These are phyloP conservation scores for Triplophysa tibetana DNA, from an alignment of 2,113 vertebrate species.

Conservation along the genomic window DNA sequence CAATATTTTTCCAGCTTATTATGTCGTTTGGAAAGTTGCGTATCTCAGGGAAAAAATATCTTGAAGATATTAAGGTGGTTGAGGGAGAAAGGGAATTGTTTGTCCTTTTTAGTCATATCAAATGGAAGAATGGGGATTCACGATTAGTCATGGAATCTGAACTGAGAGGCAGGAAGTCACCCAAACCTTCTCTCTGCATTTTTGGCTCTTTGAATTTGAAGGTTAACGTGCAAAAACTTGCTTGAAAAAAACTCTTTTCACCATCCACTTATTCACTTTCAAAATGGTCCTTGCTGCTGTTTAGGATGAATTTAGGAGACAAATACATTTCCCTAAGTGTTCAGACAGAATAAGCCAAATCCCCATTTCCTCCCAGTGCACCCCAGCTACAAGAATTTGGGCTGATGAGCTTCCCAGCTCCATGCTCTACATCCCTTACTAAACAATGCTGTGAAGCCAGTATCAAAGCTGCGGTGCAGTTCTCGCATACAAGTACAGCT, in stretches of 20 bases:
- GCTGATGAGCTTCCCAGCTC: constrained; percentile 52
- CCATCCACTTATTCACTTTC: constrained; percentile 27
- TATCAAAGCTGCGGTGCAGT: background rate
- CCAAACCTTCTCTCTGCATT: constrained; percentile 34
- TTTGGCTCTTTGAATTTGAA: constrained; percentile 42
- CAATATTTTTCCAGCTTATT: constrained; percentile 29
- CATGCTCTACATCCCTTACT: constrained; percentile 15
- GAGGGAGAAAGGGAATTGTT: constrained; percentile 47
- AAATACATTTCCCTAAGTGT: constrained; percentile 30
- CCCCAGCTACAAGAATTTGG: constrained; percentile 30
- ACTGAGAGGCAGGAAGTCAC: constrained; percentile 49
- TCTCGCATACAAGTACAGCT: background rate
- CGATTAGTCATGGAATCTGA: constrained; percentile 44
- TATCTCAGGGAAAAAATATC: constrained; percentile 23
- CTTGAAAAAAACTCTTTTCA: constrained; percentile 35
- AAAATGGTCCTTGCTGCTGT: constrained; percentile 8
- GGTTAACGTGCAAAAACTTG: constrained; percentile 44
- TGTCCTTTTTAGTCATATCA: constrained; percentile 38
- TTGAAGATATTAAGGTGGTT: constrained; percentile 34
- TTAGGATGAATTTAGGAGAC: constrained; percentile 38
- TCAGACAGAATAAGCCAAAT: constrained; percentile 42
- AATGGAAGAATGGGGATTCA: constrained; percentile 44
- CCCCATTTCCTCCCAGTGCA: constrained; percentile 23
- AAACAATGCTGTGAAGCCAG: background rate
- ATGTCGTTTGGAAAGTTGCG: constrained; percentile 36